These are phyloP conservation scores for Typhlichthys eigenmanni DNA, from an alignment of 2,797 vertebrate genomes.

Conservation along the genomic window DNA sequence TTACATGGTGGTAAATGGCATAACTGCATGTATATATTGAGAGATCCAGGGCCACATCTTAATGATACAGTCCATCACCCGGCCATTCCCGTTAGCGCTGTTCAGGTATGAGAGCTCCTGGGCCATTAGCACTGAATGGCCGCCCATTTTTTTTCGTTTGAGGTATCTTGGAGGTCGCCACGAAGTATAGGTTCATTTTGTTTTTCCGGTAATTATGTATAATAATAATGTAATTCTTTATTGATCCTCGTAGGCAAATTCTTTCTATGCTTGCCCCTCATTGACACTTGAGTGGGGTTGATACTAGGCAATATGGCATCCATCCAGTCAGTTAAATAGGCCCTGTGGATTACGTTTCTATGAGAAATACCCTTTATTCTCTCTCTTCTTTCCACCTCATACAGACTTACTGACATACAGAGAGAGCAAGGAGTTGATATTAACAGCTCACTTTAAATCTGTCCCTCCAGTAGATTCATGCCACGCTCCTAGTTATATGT, in stretches of 20 bases:
- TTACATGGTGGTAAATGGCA: conserved; percentile 32
- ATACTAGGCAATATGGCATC: too few species aligned
- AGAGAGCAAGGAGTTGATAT: conserved; percentile 41
- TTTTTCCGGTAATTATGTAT: conserved; percentile 20
- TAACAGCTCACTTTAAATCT: conserved; percentile 38
- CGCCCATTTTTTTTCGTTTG: conserved; percentile 41
- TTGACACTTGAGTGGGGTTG: too few species aligned
- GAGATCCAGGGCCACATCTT: conserved; percentile 37
- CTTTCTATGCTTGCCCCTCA: neutral
- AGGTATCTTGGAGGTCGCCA: conserved; percentile 25
- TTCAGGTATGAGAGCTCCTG: conserved; percentile 23
- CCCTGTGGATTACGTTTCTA: neutral
- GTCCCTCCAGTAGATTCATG: conserved; percentile 43
- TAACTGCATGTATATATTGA: conserved; percentile 42
- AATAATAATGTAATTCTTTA: conserved; percentile 4
- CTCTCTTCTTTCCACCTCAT: neutral
- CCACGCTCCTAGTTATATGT: conserved; percentile 32
- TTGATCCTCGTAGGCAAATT: neutral
- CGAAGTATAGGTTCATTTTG: conserved; percentile 21
- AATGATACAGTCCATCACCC: conserved; percentile 34
- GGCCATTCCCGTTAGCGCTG: conserved; percentile 21
- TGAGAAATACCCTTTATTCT: neutral
- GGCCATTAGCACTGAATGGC: conserved; percentile 37
- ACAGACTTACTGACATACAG: conserved; percentile 17
- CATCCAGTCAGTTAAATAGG: too few species aligned